Base-by-base conservation (phyloP, 2,888 invertebrate species). In the Cryptocephalus primarius region DNA sequence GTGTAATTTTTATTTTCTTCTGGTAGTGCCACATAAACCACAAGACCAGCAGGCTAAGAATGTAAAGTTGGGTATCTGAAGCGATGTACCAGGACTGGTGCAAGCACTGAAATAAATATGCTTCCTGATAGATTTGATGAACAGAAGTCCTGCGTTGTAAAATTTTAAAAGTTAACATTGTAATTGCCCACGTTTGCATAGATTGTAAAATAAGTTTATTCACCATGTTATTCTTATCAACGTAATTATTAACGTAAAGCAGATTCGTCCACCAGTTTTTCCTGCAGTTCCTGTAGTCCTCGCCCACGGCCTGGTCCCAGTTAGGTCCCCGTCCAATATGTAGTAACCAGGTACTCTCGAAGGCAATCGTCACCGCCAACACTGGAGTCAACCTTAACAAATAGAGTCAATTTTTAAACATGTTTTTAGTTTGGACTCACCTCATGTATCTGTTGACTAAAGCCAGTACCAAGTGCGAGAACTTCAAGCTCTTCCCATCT, bases 81-180 rank as follows among this genome's bases (percentile, higher is more conserved):
- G 65, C 63, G 32, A 67, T 50, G 50, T 65, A 68, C 68, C 68
- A 66, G 1, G 62, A 59, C 51, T 66, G 66, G 45, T 60, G 61
- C 39, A 66, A 43, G 48, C 66, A 65, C 65, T 66, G 44, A 50
- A 63, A 60, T 32, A 33, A 50, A 38, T 6, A 22, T 10, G 32
- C 45, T 41, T 14, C 22, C 40, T 36, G 36, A 11, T 2, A 36
- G 12, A 6, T 6, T 4, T 36, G 12, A 36, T 4, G 6, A 36
- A 4, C n/a, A 4, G 36, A 12, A 36, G 36, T 36, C 22, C 22
- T 2, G 22, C 22, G 22, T 22, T 22, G 22, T 6, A 22, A 22
- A 22, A 22, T 22, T 22, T 22, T 22, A 6, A 22, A 22, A 22
- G 22, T 22, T 6, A 6, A 6, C 6, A 4, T 22, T 22, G 22